Evolutionary conservation across 92 coral and sea anemone species (phyloP), one percentile per base, ranked within the genome.

Genomic region (Paragorgia papillata): DNA sequence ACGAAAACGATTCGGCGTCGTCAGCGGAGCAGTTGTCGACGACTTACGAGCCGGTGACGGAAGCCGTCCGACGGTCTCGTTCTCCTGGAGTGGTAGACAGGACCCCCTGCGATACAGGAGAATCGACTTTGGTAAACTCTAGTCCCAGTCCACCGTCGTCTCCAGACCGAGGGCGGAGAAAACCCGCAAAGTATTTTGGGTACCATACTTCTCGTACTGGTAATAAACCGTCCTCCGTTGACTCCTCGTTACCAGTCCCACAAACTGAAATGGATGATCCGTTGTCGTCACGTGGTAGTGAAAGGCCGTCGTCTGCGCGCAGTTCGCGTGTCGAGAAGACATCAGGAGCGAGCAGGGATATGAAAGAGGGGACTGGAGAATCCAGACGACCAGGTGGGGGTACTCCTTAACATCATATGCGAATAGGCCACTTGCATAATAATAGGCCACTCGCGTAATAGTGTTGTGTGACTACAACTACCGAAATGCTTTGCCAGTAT

Each of bases 101-200:
- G 58, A 31, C n/a, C 3, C 41, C 62, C 32, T 13, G 17, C 10
- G 31, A 71, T 21, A 57, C 35, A 15, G 62, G 37, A 29, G 64
- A 71, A 4, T 8, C 43, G 39, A 71, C 35, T 18, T 53, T 71
- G 20, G 40, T 34, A 32, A 71, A 71, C 50, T 53, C 64, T 35
- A 71, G 64, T 70, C 63, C 61, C 44, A 70, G 62, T 55, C 78
- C 78, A 2, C 78, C 62, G 17, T 71, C 64, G 9, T 54, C 78
- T 4, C 51, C 64, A n/a, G 78, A 71, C 10, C 53, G 53, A 20
- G 7, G 29, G n/a, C 13, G 28, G 4, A 68, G 75, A 20, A 71
- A 57, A 54, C 62, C 49, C 64, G 51, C 29, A 18, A 25, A 50
- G 63, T 26, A 55, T 71, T 53, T 53, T 55, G 53, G 32, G 64